Evolutionary conservation across 2,888 invertebrate genomes (phyloP), one percentile per base, ranked within the genome.

Genomic region (Barypeithes pellucidus): DNA sequence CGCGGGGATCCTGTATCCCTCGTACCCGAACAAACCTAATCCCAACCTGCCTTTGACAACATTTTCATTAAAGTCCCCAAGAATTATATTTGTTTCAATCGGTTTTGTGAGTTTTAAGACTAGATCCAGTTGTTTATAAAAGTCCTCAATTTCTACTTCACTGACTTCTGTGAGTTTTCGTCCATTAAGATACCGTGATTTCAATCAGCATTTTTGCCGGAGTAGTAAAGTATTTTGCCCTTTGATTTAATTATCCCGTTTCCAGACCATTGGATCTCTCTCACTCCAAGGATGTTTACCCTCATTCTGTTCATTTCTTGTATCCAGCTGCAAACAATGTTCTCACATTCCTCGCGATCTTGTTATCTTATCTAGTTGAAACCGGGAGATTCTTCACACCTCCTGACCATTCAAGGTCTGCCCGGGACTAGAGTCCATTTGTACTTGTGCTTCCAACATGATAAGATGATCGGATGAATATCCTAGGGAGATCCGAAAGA

Each of bases 361-460:
- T 33, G 24, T 61, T 18, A 50, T 41, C 61, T 41, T 41, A 61
- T 61, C 61, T 39, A 61, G 61, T 61, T 14, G 61, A 43, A 61
- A 61, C 61, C 61, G 61, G 61, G 61, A 47, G 63, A 63, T 63
- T 14, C 47, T 4, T 52, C 63, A 52, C 63, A 67, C 33, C 14
- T 41, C 14, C 14, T 63, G 50, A 57, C 45, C 20, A 4, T n/a
- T 22, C 36, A 50, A n/a, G 62, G 67, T 14, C 39, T 36, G n/a
- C 47, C 50, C n/a, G 24, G 59, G 12, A 76, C 75, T 24, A 45
- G 74, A 33, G 60, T 29, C 36, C 60, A n/a, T 60, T 60, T 60
- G 36, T 33, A 22, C n/a, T n/a, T 60, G 60, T 60, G 36, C 60
- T 60, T 60, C 24, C 36, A 60, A 60, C 36, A 33, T 60, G 36